phyloP scores from a whole-genome alignment of 2,113 vertebrate species.

The Melanerpes aurifrons region DNA sequence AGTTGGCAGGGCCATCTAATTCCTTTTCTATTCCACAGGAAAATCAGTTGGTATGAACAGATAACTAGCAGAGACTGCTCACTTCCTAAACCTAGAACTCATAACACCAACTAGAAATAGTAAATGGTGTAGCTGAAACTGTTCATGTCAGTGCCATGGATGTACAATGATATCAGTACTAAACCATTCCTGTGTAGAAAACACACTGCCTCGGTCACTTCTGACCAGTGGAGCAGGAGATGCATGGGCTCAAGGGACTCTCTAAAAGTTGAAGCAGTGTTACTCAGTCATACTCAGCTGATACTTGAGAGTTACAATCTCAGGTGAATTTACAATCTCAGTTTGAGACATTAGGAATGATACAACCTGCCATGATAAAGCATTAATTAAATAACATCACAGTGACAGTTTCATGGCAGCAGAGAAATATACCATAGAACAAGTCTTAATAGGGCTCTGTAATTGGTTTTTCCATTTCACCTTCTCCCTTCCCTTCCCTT shows the following conservation, averaged over 20 bases:
- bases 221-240: not conserved
- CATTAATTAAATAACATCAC: not conserved
- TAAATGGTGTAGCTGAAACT: not conserved
- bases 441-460: not conserved
- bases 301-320: not conserved
- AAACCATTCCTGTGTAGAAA: not conserved
- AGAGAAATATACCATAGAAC: not conserved
- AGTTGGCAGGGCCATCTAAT: not conserved
- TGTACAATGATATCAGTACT: fast-evolving
- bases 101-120: not conserved
- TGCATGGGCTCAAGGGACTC: not conserved
- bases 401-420: not conserved
- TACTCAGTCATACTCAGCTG: not conserved
- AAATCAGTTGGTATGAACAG: not conserved
- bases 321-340: not conserved
- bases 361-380: not conserved
- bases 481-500: no score
- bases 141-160: not conserved
- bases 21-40: not conserved
- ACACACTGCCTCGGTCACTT: fast-evolving
- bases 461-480: not conserved
- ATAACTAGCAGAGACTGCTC: not conserved
- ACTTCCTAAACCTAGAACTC: not conserved
- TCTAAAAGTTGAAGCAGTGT: not conserved
- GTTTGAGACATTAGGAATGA: not conserved